A percentile compares a stretch with the other conserved stretches of the same genome.
Conservation (phyloP, 2,888 invertebrate genomes). For the Conistra vaccinii region DNA sequence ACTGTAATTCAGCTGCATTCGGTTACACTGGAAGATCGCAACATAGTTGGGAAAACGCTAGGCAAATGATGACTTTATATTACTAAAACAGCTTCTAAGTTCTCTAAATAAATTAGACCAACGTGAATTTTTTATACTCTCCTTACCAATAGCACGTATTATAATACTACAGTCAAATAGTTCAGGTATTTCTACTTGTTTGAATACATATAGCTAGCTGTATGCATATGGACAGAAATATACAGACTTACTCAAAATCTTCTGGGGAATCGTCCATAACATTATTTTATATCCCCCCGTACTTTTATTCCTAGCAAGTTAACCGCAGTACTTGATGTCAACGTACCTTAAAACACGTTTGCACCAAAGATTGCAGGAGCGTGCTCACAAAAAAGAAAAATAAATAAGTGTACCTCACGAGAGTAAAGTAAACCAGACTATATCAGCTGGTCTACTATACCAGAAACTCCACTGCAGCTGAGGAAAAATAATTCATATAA, state of each 20-base stretch:
- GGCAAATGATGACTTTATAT: too few species aligned
- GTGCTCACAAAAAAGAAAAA: constrained; percentile 49
- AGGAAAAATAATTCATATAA: constrained; percentile 29
- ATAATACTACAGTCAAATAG: too few species aligned
- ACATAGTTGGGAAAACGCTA: too few species aligned
- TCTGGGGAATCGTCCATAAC: not conserved
- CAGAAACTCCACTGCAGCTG: constrained; percentile 16
- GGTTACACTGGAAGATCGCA: too few species aligned
- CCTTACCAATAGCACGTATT: too few species aligned
- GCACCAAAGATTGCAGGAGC: constrained; percentile 56
- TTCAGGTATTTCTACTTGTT: too few species aligned
- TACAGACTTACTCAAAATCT: not conserved
- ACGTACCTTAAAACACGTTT: constrained; percentile 65
- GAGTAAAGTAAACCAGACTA: constrained; percentile 53
- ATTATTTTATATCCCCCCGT: constrained; percentile 23
- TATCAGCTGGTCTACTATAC: constrained; percentile 46
- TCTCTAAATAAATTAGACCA: not conserved
- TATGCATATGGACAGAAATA: not conserved
- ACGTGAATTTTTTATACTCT: not conserved
- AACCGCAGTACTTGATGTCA: constrained; percentile 54
- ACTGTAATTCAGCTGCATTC: too few species aligned
- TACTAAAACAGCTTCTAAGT: not conserved
- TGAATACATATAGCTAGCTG: too few species aligned
- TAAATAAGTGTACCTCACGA: constrained; percentile 50
- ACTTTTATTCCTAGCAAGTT: constrained; percentile 44